Percentiles rank a stretch among this genome's conserved stretches.
phyloP scores from a whole-genome alignment of 30 jellyfish, hydroid and myxozoan species.

The Rhopilema esculentum region DNA sequence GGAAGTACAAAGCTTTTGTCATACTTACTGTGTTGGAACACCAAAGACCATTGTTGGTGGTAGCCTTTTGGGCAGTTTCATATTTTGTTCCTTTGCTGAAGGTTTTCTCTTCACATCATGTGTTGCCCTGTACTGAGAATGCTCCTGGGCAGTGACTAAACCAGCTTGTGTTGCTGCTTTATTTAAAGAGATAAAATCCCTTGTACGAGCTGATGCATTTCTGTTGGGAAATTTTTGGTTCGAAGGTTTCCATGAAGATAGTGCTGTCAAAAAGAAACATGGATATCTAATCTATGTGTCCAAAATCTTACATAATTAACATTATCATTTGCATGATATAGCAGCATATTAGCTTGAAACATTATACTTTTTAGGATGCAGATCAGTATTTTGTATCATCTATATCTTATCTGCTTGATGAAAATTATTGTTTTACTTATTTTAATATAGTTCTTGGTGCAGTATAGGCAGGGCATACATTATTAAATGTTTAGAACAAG shows the following conservation, averaged over 20 bases:
- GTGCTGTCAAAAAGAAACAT: conserved; percentile 29
- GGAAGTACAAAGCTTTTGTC: background rate
- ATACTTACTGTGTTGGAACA: conserved; percentile 90
- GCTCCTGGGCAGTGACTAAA: conserved; percentile 92
- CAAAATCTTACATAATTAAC: too few relatives aligned
- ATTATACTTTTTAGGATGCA: too few relatives aligned
- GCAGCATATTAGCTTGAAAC: too few relatives aligned
- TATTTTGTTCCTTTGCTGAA: conserved; percentile 22
- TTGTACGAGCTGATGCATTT: conserved; percentile 40
- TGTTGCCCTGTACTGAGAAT: conserved; percentile 85
- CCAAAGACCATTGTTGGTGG: conserved; percentile 91
- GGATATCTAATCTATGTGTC: background rate
- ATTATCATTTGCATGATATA: too few relatives aligned
- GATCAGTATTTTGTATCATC: too few relatives aligned
- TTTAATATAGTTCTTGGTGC: too few relatives aligned
- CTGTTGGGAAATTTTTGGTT: background rate
- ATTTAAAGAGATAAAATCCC: conserved; percentile 85
- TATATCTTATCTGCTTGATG: too few relatives aligned
- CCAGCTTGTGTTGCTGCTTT: conserved; percentile 98
- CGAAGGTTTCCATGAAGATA: conserved; percentile 69
- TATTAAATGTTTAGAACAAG: too few relatives aligned
- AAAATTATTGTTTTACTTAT: too few relatives aligned
- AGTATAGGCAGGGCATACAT: too few relatives aligned
- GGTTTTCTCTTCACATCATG: conserved; percentile 64
- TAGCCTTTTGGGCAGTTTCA: conserved; percentile 65